Conservation (phyloP, 2,888 invertebrate genomes). For the Amphimallon solstitiale region DNA sequence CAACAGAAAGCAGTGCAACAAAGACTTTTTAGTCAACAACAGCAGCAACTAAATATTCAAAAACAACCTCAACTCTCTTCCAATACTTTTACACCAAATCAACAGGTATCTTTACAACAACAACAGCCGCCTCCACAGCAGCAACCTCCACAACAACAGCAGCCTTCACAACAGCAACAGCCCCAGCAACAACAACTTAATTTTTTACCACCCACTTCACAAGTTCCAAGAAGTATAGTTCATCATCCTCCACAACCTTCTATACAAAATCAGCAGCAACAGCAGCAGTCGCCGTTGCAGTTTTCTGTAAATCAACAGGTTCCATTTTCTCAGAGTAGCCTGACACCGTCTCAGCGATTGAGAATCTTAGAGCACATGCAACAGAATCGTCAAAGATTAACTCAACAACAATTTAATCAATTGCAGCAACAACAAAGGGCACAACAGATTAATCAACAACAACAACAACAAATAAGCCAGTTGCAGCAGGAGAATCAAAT, state of each 20-base stretch:
- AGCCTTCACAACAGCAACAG: no score
- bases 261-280: constrained; percentile 61
- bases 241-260: constrained; percentile 57
- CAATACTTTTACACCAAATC: constrained; percentile 41
- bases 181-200: constrained; percentile 34
- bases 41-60: constrained; percentile 46
- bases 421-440: constrained; percentile 32
- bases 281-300: constrained; percentile 55
- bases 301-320: constrained; percentile 17
- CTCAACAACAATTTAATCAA: constrained; percentile 35
- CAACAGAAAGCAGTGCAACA: constrained; percentile 43
- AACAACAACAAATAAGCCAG: constrained; percentile 32
- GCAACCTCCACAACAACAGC: constrained; percentile 31
- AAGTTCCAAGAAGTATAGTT: constrained; percentile 58
- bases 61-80: constrained; percentile 48
- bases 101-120: constrained; percentile 34
- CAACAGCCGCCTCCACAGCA: no score
- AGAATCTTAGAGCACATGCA: constrained; percentile 40
- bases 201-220: constrained; percentile 46
- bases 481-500: constrained; percentile 28
- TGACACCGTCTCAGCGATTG: constrained; percentile 34
- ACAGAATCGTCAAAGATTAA: constrained; percentile 38
- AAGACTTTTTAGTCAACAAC: constrained; percentile 38
- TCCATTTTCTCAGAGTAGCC: constrained; percentile 21
- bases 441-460: constrained; percentile 18